Base-by-base conservation (phyloP, 2,797 vertebrate genomes). In the Sebastiscus tertius region DNA sequence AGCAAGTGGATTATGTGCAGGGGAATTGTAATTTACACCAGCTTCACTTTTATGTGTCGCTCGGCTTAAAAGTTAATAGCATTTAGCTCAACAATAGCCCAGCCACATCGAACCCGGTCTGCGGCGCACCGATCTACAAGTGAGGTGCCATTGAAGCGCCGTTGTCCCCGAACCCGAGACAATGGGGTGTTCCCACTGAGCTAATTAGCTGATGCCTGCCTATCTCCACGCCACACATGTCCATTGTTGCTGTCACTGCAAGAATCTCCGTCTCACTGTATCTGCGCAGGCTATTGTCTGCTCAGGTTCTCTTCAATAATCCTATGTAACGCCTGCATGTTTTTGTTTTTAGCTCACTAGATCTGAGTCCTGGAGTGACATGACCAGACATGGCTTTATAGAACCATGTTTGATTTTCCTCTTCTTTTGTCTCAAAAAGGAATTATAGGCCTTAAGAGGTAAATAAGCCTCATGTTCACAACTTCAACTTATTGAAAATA, bases 21-120 rank as follows among this genome's bases (percentile, higher is more conserved):
- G 91, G 87, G 94, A 96, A 95, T 95, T 95, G 95, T 94, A 92
- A 95, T 96, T 96, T 96, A 96, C 95, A 96, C 93, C 93, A 91
- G 95, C 94, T 94, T 92, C 94, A 96, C 95, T 95, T 96, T 95
- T 96, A 95, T 95, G 94, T 86, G 88, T 91, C 86, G 87, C 91
- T 92, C 88, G 80, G 94, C 94, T 94, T 95, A 94, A 93, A 92
- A 94, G 94, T 94, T 96, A 96, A 96, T 96, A 96, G 95, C 94
- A 96, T 96, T 96, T 96, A 89, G 89, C 89, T 69, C 72, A 93
- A 96, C 95, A 96, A 96, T 95, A 62, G 89, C 89, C 72, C 76
- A 93, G 92, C 89, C 93, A 83, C 93, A 92, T 94, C 90, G 82
- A 87, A 87, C 86, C 88, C 84, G 39, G 92, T 95, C 94, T 93